Base-by-base conservation (phyloP, 2,113 vertebrate genomes). In the Tetrax tetrax region DNA sequence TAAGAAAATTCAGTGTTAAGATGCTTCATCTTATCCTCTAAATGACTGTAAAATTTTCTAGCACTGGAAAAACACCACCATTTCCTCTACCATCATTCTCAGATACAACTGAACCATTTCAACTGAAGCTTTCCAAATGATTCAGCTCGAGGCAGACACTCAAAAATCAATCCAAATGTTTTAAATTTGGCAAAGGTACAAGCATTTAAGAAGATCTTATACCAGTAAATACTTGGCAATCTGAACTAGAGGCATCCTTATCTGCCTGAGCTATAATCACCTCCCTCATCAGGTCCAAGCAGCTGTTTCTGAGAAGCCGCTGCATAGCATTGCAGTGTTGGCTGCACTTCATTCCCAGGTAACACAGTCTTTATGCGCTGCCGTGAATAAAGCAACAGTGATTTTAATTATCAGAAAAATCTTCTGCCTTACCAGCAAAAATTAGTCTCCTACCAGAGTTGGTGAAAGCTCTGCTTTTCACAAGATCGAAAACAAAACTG, bases 171-270 rank as follows among this genome's bases (percentile, higher is more conserved):
- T 74, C 78, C 4, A 16, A 88, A 92, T 88, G 59, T 54, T 94
- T 92, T 60, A 88, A 90, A 77, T 60, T 53, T 93, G 89, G 95
- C 75, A 90, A 70, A 90, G 57, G 27, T 48, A 74, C 56, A 86
- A 93, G 60, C 33, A 31, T 64, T 87, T 88, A 90, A 93, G 80
- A 83, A 63, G 59, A 68, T 84, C 60, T 84, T 48, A 35, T 22
- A 74, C 38, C 71, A 92, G 64, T 31, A 56, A 86, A 59, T 19
- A 66, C 48, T 75, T 57, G 43, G 88, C 90, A 74, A 9, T 25
- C 47, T 51, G 51, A 94, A 74, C 68, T 43, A 47, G 24, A 78
- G 43, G 41, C 64, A 69, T 63, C 85, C 45, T 69, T 53, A 33
- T 80, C 64, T 87, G 53, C 74, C 59, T 3, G 37, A 83, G 82